Evolutionary conservation across 2,113 vertebrate species (phyloP).

Genomic region (rat (Rattus norvegicus)): DNA sequence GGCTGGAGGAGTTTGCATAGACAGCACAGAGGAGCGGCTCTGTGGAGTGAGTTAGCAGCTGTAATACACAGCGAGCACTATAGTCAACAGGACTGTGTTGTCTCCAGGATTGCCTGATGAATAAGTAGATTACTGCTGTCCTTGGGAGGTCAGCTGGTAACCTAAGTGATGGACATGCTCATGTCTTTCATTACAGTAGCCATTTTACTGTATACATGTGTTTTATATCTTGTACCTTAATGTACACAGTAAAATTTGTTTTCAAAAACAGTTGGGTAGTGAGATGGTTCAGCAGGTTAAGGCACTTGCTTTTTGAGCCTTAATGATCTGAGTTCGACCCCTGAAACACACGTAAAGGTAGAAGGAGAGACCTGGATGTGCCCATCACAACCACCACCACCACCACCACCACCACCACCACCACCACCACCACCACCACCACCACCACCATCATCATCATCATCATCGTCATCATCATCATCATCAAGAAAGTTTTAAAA

Average conservation of each 20-base stretch:
- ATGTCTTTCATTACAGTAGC: not conserved
- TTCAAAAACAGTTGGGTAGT: not conserved
- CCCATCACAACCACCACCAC: too few species aligned
- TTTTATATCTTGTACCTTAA: not conserved
- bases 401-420: too few species aligned
- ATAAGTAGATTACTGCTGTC: not conserved
- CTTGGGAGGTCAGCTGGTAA: not conserved
- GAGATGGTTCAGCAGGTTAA: not conserved
- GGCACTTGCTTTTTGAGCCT: not conserved
- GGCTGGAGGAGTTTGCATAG: not conserved
- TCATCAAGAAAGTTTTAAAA: not conserved
- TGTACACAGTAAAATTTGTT: not conserved
- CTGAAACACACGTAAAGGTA: not conserved
- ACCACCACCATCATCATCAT: too few species aligned
- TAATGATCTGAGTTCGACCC: not conserved
- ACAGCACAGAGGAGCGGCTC: not conserved
- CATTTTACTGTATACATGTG: not conserved
- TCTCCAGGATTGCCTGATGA: not conserved
- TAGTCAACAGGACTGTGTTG: not conserved
- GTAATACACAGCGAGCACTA: not conserved
- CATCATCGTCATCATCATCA: too few species aligned
- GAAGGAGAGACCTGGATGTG: not conserved
- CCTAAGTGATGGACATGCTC: not conserved
- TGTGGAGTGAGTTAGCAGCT: not conserved
- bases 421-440: too few species aligned